Evolutionary conservation across 2,797 vertebrate genomes (phyloP), one percentile per base, ranked within the genome.

Genomic region (Molossus molossus): DNA sequence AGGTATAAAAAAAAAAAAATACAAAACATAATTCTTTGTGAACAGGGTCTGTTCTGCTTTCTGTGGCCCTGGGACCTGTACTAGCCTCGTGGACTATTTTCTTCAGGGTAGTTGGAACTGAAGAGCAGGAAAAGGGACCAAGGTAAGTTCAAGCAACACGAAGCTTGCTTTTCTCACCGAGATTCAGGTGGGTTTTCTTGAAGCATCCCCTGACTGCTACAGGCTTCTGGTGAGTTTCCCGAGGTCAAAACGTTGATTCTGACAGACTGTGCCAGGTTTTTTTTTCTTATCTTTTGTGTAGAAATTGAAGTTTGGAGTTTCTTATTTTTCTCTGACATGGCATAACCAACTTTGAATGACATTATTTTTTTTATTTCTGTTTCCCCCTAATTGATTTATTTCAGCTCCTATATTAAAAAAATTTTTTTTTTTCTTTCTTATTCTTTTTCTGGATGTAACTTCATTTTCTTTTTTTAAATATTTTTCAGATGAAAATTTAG

Each of bases 391-490:
- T 33, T 80, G 83, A 69, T 87, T 69, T 67, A 58, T 67, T 58
- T 72, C 29, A 53, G 8, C 37, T 72, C 6, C 27, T 69, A 48
- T 29, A 23, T 95, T 75, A 94, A 33, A 11, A 33, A 37, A 53
- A 23, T 80, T 72, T 81, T 72, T 81, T 48, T 27, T 21, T 77
- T 80, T 87, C 57, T 67, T 73, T 27, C 65, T n/a, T 20, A 37
- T 45, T 5, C 62, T 84, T 87, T 84, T 45, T 45, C 40, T 48
- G 5, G 29, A 29, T 82, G 91, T 89, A 21, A 65, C 33, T 93
- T 87, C 53, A 84, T 93, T 70, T 95, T 40, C 18, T 53, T 79
- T 90, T 94, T 79, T 92, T 3, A 45, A 57, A 85, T 81, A 33
- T 50, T 86, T 82, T 75, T 89, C 67, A 83, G 48, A 53, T 58